Percentiles rank a stretch among this genome's conserved stretches.
Evolutionary conservation across 1,140 invertebrate species (phyloP).

Genomic region (Fopius arisanus): DNA sequence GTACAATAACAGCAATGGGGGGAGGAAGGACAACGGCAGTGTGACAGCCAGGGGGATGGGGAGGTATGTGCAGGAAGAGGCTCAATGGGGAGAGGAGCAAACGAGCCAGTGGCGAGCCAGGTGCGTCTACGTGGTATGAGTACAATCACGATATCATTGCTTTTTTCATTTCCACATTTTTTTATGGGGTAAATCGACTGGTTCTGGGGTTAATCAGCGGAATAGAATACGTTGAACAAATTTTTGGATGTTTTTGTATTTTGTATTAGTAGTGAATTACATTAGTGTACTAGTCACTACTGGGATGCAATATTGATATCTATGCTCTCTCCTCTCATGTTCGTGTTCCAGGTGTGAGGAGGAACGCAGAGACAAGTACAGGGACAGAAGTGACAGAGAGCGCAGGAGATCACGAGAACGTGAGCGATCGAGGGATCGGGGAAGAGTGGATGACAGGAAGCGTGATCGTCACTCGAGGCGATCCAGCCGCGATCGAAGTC

Average conservation of each 20-base stretch:
- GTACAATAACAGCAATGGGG: constrained; percentile 43
- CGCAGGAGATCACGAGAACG: constrained; percentile 45
- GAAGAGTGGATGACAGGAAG: constrained; percentile 38
- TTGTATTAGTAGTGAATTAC: too few relatives aligned
- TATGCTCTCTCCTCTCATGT: constrained; percentile 43
- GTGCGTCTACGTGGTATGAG: constrained; percentile 65
- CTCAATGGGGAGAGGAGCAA: constrained; percentile 65
- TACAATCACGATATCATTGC: constrained; percentile 59
- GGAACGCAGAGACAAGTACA: constrained; percentile 53
- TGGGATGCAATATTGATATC: constrained; percentile 25
- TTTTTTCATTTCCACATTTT: background rate
- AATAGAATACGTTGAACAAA: too few relatives aligned
- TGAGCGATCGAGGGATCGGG: constrained; percentile 44
- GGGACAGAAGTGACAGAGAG: constrained; percentile 45
- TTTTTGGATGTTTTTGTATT: too few relatives aligned
- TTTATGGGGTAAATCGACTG: background rate
- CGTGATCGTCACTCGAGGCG: constrained; percentile 50
- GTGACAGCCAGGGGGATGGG: constrained; percentile 38
- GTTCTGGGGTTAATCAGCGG: too few relatives aligned
- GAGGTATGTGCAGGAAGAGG: constrained; percentile 43
- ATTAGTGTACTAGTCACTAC: constrained; percentile 29
- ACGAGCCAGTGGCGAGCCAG: constrained; percentile 64
- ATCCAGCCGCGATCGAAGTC: constrained; percentile 40
- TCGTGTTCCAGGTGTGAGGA: constrained; percentile 55
- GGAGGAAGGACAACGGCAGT: constrained; percentile 54